A percentile compares a stretch with the other conserved stretches of the same genome.
Evolutionary conservation across 53 echinoderm and acorn worm genomes (phyloP).

Genomic region (Stichopus horrens): DNA sequence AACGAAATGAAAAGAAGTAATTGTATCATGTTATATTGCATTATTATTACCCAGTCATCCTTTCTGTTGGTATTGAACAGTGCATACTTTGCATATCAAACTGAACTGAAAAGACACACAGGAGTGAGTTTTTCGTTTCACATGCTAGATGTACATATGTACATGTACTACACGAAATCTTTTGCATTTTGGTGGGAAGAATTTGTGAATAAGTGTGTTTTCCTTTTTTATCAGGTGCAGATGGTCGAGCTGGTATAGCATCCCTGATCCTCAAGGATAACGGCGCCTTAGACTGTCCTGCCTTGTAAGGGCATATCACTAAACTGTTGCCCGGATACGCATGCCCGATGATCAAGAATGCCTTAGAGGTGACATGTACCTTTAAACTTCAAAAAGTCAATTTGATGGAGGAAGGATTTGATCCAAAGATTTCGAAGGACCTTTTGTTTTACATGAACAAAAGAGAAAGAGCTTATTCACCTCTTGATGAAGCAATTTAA

Average conservation of each 20-base stretch:
- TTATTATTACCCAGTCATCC: too few species aligned
- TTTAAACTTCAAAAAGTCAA: constrained; percentile 60
- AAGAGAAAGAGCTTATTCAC: constrained; percentile 43
- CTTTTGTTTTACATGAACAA: constrained; percentile 64
- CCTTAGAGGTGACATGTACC: constrained; percentile 62
- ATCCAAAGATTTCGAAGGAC: constrained; percentile 57
- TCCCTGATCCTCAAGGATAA: constrained; percentile 55
- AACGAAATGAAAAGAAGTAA: too few species aligned
- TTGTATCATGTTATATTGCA: too few species aligned
- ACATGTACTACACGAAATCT: too few species aligned
- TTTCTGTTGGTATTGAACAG: too few species aligned
- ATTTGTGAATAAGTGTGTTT: too few species aligned
- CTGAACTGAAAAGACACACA: too few species aligned
- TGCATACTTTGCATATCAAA: too few species aligned
- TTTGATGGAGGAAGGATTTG: constrained; percentile 59
- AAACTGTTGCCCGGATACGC: constrained; percentile 70
- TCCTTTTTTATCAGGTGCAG: too few species aligned
- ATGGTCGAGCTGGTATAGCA: constrained; percentile 86
- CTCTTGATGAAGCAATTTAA: constrained; percentile 50
- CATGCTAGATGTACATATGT: too few species aligned
- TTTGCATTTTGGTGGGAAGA: too few species aligned
- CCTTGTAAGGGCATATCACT: constrained; percentile 62
- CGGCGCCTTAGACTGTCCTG: constrained; percentile 45
- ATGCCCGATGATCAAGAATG: constrained; percentile 69
- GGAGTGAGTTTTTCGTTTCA: too few species aligned